phyloP scores from a whole-genome alignment of 1,140 invertebrate genomes.

The Monomorium pharaonis region DNA sequence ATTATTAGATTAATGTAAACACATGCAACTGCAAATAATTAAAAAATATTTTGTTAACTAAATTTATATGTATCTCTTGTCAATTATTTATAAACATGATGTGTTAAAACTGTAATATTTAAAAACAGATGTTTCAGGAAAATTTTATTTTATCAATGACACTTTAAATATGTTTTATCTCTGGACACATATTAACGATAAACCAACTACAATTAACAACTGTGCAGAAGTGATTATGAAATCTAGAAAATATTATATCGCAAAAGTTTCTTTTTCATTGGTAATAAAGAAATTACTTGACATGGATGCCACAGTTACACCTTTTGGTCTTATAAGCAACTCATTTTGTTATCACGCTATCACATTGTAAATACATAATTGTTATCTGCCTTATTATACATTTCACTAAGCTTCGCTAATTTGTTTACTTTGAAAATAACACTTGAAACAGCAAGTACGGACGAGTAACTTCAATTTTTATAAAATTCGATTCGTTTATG shows the following conservation, averaged over 20 bases:
- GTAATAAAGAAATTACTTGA: not conserved
- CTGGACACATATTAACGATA: not conserved
- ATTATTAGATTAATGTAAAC: no score
- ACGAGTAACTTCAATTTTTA: not conserved
- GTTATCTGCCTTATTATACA: not conserved
- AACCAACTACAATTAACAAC: not conserved
- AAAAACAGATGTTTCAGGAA: not conserved
- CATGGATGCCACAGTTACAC: not conserved
- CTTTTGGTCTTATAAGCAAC: not conserved
- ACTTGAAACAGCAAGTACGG: not conserved
- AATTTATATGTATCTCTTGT: not conserved
- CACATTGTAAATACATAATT: not conserved
- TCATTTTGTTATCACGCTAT: not conserved
- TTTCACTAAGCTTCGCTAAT: not conserved
- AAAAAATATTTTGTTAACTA: not conserved
- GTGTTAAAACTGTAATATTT: not conserved
- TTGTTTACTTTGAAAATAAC: conserved; percentile 38
- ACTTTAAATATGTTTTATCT: not conserved
- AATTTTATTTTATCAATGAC: not conserved
- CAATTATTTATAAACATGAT: not conserved
- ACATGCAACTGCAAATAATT: not conserved
- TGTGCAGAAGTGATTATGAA: no score
- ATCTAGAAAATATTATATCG: no score
- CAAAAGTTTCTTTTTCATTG: no score
- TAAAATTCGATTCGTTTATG: not conserved